These are phyloP conservation scores for Odontocerum albicorne DNA, from an alignment of 2,888 invertebrate genomes.

Conservation along the genomic window DNA sequence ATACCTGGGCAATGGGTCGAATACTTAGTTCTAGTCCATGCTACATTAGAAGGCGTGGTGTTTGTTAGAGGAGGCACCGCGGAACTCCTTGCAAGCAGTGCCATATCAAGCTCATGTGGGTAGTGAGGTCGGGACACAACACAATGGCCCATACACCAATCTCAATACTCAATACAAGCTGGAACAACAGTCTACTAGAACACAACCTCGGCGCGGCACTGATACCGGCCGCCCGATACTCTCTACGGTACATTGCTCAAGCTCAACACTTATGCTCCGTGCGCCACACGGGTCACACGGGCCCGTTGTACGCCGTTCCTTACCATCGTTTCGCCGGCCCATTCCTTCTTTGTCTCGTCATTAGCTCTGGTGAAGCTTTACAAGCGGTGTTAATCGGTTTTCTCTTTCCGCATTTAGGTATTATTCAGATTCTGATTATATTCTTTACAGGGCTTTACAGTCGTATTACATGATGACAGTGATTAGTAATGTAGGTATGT, in stretches of 20 bases:
- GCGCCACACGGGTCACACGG: not conserved
- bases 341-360: not conserved
- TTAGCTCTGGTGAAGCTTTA: conserved; percentile 12
- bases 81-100: conserved; percentile 32
- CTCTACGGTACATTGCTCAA: not conserved
- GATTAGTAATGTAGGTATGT: too few species aligned
- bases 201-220: conserved; percentile 21
- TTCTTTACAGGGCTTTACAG: too few species aligned
- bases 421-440: too few species aligned
- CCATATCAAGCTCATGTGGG: conserved; percentile 33
- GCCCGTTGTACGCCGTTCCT: not conserved
- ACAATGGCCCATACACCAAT: conserved; percentile 20
- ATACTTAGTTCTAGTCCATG: conserved; percentile 37
- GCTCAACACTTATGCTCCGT: not conserved
- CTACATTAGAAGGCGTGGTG: conserved; percentile 36
- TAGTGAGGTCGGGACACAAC: conserved; percentile 34
- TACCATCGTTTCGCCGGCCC: not conserved
- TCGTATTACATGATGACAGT: too few species aligned
- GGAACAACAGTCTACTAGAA: conserved; percentile 36
- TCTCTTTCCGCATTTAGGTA: too few species aligned
- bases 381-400: conserved; percentile 19
- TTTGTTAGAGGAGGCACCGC: conserved; percentile 33
- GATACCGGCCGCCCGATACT: conserved; percentile 2
- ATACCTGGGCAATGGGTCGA: conserved; percentile 37
- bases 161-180: conserved; percentile 24